Percentiles rank a stretch among this genome's conserved stretches.
phyloP scores from a whole-genome alignment of 2,888 invertebrate species.

The Rhorus exstirpatorius region DNA sequence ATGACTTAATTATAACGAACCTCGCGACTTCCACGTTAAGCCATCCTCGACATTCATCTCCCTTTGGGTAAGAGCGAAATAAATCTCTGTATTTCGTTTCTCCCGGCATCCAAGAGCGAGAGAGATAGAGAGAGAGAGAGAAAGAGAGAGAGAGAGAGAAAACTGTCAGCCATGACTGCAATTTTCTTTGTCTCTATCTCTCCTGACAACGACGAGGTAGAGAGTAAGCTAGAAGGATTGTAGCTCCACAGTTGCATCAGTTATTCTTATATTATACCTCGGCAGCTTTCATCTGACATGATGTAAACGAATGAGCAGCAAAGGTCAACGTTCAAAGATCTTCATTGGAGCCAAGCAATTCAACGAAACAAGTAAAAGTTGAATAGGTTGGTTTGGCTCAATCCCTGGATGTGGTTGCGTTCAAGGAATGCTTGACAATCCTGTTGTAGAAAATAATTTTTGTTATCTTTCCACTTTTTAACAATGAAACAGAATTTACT shows the following conservation, averaged over 20 bases:
- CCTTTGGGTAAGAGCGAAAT: neutral
- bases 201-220: constrained; percentile 12
- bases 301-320: neutral
- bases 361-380: neutral
- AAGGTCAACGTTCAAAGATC: neutral
- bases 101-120: constrained; percentile 24
- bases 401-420: no score
- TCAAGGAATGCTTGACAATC: no score
- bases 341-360: neutral
- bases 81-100: constrained; percentile 1
- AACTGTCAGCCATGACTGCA: constrained; percentile 4
- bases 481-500: no score
- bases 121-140: no score
- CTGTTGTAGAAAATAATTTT: no score
- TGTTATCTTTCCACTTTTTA: no score
- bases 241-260: neutral
- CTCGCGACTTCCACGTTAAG: constrained; percentile 62
- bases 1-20: constrained; percentile 82
- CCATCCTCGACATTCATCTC: constrained; percentile 30
- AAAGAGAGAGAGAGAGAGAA: no score
- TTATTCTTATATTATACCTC: neutral
- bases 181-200: constrained; percentile 35
- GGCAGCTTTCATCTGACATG: constrained; percentile 1
- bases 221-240: neutral
- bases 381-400: no score